Evolutionary conservation across 2,797 vertebrate genomes (phyloP).

Genomic region (Neomorphus geoffroyi): DNA sequence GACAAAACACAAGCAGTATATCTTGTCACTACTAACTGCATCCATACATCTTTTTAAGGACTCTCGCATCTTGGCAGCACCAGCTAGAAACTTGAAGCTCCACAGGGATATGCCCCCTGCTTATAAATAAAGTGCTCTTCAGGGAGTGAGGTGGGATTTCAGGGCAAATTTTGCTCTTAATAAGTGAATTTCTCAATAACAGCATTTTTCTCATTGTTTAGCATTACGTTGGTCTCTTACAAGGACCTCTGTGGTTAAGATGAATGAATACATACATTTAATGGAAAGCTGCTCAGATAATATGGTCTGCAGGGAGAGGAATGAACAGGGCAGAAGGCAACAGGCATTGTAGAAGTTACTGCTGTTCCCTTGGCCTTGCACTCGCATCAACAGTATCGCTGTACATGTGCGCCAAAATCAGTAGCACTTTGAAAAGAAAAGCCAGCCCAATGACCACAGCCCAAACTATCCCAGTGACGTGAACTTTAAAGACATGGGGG

Average conservation of each 20-base stretch:
- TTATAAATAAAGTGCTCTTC: not conserved
- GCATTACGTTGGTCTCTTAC: not conserved
- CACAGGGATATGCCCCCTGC: not conserved
- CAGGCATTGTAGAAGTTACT: not conserved
- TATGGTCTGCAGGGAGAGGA: not conserved
- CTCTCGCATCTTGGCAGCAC: not conserved
- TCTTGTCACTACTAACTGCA: not conserved
- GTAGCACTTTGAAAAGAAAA: not conserved
- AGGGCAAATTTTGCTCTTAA: not conserved
- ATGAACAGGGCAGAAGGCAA: not conserved
- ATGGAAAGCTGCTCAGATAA: not conserved
- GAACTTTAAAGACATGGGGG: not conserved
- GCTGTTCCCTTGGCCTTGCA: not conserved
- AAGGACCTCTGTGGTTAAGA: not conserved
- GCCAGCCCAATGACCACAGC: not conserved
- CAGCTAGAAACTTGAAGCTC: not conserved
- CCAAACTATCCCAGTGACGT: not conserved
- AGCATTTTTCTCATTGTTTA: not conserved
- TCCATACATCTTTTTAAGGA: not conserved
- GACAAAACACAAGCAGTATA: not conserved
- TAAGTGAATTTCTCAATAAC: not conserved
- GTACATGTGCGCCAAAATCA: accelerated
- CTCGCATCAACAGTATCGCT: not conserved
- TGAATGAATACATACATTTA: not conserved
- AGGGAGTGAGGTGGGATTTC: not conserved